Conservation (phyloP, 2,888 invertebrate species). For the Glyphotaelius pellucidus region DNA sequence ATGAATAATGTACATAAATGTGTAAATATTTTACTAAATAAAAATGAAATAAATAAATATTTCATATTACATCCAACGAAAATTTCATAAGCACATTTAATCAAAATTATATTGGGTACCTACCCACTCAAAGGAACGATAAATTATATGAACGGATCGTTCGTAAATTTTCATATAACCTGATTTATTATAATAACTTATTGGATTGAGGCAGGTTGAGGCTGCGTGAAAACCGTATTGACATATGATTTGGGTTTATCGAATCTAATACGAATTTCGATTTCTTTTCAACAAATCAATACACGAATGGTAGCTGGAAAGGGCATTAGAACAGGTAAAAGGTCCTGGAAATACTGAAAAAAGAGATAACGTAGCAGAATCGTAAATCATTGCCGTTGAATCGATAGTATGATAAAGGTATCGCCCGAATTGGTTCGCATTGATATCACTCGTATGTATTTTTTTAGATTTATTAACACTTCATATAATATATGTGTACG, state of each 20-base stretch:
- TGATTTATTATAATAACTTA: not conserved
- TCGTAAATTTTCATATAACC: not conserved
- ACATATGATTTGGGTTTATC: not conserved
- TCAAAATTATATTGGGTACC: not conserved
- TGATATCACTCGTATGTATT: not conserved
- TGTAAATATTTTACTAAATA: too few relatives aligned
- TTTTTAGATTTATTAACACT: too few relatives aligned
- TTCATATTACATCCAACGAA: not conserved
- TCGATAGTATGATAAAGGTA: not conserved
- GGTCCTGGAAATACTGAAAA: not conserved
- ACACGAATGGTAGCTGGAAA: not conserved
- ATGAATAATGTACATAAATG: too few relatives aligned
- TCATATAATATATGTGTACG: too few relatives aligned
- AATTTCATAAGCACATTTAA: not conserved
- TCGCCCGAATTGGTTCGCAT: not conserved
- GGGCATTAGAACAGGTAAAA: not conserved
- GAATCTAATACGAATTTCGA: not conserved
- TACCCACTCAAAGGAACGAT: not conserved
- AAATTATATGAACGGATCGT: not conserved
- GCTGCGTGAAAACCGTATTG: not conserved
- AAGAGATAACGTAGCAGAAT: not conserved
- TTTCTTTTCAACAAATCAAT: not conserved
- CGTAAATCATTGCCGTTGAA: not conserved
- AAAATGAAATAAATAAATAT: too few relatives aligned
- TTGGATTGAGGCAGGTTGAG: not conserved